These are phyloP conservation scores for Crotalus horridus DNA, from an alignment of 2,113 vertebrate genomes.

Conservation along the genomic window DNA sequence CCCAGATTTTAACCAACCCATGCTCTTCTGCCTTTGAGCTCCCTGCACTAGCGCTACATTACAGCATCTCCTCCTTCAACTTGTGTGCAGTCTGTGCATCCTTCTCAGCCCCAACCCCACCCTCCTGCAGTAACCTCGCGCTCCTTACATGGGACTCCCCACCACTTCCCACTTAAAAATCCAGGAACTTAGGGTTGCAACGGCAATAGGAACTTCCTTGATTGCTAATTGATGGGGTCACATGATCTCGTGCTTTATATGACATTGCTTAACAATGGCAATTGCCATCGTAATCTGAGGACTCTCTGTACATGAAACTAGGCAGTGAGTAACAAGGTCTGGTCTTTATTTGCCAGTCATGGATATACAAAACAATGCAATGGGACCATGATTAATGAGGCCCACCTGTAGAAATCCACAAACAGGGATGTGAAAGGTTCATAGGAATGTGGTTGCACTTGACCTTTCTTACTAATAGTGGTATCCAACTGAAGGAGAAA, in stretches of 20 bases:
- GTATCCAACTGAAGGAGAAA: neutral
- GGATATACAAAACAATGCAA: neutral
- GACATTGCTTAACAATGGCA: neutral
- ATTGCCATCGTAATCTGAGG: neutral
- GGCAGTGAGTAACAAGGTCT: neutral
- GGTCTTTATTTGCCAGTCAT: neutral
- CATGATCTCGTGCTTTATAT: neutral
- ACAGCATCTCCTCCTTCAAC: neutral
- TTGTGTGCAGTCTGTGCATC: neutral
- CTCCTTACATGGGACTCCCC: neutral
- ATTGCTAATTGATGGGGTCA: neutral
- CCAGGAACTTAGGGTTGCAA: neutral
- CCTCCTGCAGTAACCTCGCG: neutral
- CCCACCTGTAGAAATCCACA: neutral
- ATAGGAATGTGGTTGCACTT: neutral
- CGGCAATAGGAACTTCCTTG: neutral
- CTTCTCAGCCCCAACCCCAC: neutral
- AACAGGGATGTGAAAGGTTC: neutral
- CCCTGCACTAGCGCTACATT: neutral
- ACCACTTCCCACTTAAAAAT: neutral
- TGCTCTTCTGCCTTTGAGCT: neutral
- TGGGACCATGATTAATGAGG: neutral
- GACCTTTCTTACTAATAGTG: neutral
- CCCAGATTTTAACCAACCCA: neutral
- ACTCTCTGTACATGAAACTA: neutral